Conservation (phyloP, 2,888 invertebrate species). For the Polymixis flavicincta region DNA sequence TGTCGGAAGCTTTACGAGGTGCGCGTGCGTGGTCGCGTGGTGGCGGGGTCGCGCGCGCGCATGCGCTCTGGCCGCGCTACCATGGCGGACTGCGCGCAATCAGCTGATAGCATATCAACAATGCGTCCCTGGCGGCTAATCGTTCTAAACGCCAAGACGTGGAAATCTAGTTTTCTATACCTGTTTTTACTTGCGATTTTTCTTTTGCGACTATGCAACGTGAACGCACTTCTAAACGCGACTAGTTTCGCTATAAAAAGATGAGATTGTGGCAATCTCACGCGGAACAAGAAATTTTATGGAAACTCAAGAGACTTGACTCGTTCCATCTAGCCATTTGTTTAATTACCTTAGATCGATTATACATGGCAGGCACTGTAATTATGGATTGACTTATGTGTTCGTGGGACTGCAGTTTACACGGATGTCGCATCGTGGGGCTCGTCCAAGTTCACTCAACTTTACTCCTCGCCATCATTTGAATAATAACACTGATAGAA, state of each 20-base stretch:
- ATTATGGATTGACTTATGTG: slow-evolving; percentile 70
- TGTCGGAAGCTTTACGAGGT: slow-evolving; percentile 54
- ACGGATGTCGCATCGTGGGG: slow-evolving; percentile 57
- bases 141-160: slow-evolving; percentile 85
- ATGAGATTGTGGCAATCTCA: slow-evolving; percentile 78
- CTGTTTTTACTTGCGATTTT: slow-evolving; percentile 80
- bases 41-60: slow-evolving; percentile 75
- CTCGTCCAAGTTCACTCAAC: slow-evolving; percentile 63
- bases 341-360: slow-evolving; percentile 85
- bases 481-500: slow-evolving; percentile 52
- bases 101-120: slow-evolving; percentile 90
- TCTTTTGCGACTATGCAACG: slow-evolving; percentile 74
- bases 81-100: slow-evolving; percentile 88
- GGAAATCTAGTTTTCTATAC: slow-evolving; percentile 88
- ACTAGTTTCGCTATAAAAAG: slow-evolving; percentile 81
- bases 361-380: slow-evolving; percentile 74
- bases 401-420: slow-evolving; percentile 58
- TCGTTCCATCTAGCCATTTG: slow-evolving; percentile 75
- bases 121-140: slow-evolving; percentile 85
- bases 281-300: slow-evolving; percentile 84
- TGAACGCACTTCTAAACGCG: slow-evolving; percentile 78
- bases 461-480: slow-evolving; percentile 46
- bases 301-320: slow-evolving; percentile 70
- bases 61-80: slow-evolving; percentile 86
- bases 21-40: slow-evolving; percentile 69